Evolutionary conservation across 1,140 invertebrate species (phyloP).

Genomic region (Bombus sylvicola): DNA sequence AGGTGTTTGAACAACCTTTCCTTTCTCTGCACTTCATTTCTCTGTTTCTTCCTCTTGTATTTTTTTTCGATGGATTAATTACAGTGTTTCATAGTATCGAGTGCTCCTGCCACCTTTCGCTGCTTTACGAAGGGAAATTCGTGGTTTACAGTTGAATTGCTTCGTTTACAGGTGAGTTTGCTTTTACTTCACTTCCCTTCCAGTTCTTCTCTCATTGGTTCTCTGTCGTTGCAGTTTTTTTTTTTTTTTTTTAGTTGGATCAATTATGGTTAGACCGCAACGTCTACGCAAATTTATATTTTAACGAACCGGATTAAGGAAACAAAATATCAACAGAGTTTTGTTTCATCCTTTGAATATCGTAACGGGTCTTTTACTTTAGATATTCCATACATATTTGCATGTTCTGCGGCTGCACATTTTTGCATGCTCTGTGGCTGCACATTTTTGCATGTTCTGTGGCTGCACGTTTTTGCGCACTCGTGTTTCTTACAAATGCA

Average conservation of each 20-base stretch:
- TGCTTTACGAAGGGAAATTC: background rate
- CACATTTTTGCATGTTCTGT: too few relatives aligned
- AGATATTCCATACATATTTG: too few relatives aligned
- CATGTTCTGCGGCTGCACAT: background rate
- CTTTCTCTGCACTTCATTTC: background rate
- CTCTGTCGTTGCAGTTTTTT: background rate
- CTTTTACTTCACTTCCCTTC: too few relatives aligned
- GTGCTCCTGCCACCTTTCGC: background rate
- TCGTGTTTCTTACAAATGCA: too few relatives aligned
- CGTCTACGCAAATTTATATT: too few relatives aligned
- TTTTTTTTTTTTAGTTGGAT: too few relatives aligned
- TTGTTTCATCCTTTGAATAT: too few relatives aligned
- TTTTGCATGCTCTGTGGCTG: background rate
- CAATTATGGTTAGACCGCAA: too few relatives aligned
- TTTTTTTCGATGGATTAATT: background rate
- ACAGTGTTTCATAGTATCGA: background rate
- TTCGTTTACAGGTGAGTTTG: too few relatives aligned
- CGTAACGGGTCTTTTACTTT: too few relatives aligned
- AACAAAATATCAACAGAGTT: too few relatives aligned
- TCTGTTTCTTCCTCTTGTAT: background rate
- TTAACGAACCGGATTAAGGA: too few relatives aligned
- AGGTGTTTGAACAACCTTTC: conserved; percentile 22
- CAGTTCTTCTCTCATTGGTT: background rate
- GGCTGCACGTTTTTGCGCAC: background rate
- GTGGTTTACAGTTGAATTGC: background rate